Evolutionary conservation across 1,140 invertebrate species (phyloP), one percentile per base, ranked within the genome.

Genomic region (Anastrepha obliqua): DNA sequence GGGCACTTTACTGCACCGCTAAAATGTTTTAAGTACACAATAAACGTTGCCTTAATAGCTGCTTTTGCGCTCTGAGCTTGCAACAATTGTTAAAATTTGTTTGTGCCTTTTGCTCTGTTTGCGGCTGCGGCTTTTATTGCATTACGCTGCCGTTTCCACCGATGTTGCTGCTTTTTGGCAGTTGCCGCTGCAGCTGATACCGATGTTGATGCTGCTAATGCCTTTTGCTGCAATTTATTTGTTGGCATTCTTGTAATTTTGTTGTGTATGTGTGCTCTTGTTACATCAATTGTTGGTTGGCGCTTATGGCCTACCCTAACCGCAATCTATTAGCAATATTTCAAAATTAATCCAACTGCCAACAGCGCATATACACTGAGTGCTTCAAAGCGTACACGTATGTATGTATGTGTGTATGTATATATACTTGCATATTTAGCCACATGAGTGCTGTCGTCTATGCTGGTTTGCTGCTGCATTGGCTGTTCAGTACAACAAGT

Each of bases 321-420:
- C 59, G 81, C 81, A 58, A 55, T 85, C 81, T 58, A 58, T 59
- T 58, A 85, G 59, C 81, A n/a, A 85, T 85, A 85, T 85, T 85
- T 85, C 81, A 85, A 85, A 85, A 85, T 85, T 85, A 85, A 85
- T 85, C 81, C 81, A 85, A 85, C 81, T 85, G 81, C 81, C 81
- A 85, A 29, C 51, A 59, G n/a, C 39, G 29, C 2, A 62, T n/a
- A 13, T 62, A 17, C 15, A 62, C 60, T 8, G 51, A 55, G 51
- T 29, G 29, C 29, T 29, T 29, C 11, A 55, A 55, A 55, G 13
- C 9, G 8, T 13, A 62, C 15, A 62, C 60, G 5, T 17, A 13
- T n/a, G 60, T 5, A 3, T 9, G 60, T 17, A 8, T 15, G 15
- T 17, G 60, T 62, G 5, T 13, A n/a, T 62, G 60, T 9, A 62